Evolutionary conservation across 2,888 invertebrate species (phyloP).

Genomic region (Ormyrus rosae): DNA sequence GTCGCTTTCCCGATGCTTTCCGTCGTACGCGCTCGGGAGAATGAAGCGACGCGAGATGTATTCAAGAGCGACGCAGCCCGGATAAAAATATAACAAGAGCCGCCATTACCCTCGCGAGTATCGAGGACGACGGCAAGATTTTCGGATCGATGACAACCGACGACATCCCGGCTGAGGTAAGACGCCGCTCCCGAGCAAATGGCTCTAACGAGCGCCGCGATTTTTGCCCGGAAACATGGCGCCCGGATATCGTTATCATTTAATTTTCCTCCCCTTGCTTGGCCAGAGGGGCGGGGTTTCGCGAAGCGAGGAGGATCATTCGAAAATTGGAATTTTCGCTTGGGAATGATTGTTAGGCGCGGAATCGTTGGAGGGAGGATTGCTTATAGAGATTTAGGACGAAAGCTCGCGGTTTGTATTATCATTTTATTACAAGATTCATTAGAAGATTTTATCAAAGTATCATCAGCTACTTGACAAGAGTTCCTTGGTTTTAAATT

Average conservation of each 20-base stretch:
- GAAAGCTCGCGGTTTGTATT: too few relatives aligned
- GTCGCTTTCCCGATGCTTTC: constrained; percentile 1
- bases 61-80: constrained; percentile 1
- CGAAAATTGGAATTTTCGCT: neutral
- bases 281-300: constrained; percentile 29
- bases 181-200: constrained; percentile 15
- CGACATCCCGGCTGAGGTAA: constrained; percentile 7
- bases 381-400: too few relatives aligned
- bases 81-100: constrained; percentile 39
- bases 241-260: constrained; percentile 31
- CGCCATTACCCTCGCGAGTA: constrained; percentile 58
- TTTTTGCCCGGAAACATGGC: constrained; percentile 56
- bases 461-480: too few relatives aligned
- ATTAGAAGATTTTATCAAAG: too few relatives aligned
- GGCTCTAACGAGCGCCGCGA: constrained; percentile 56
- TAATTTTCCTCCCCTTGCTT: constrained; percentile 3
- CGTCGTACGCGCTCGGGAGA: too few relatives aligned
- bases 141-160: constrained; percentile 16
- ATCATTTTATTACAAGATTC: too few relatives aligned
- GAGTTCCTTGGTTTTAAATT: too few relatives aligned
- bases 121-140: constrained; percentile 1
- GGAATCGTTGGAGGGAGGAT: too few relatives aligned
- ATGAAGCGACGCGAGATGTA: neutral
- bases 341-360: too few relatives aligned
- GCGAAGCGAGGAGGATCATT: neutral